These are phyloP conservation scores for Thecophora atra DNA, from an alignment of 2,888 invertebrate genomes.

Conservation along the genomic window DNA sequence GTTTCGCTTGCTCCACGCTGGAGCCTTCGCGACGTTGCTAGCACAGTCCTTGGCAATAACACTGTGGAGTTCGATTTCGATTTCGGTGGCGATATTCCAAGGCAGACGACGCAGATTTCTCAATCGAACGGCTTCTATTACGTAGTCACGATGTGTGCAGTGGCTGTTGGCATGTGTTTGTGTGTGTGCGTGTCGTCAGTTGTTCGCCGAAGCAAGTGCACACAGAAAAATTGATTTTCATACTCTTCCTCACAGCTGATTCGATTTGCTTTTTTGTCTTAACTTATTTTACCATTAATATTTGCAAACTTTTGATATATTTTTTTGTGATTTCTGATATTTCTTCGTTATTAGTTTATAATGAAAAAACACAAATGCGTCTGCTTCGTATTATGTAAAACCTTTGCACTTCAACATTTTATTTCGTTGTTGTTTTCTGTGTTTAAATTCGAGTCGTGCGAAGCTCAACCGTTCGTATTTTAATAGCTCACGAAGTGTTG, in stretches of 20 bases:
- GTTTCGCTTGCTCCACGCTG: slow-evolving; percentile 52
- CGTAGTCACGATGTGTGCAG: neutral
- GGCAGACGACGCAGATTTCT: neutral
- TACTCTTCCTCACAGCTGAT: neutral
- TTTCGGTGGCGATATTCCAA: neutral
- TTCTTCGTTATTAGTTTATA: neutral
- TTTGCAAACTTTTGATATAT: too few species aligned
- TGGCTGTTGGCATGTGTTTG: neutral
- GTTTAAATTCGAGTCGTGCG: slow-evolving; percentile 9
- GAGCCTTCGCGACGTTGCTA: slow-evolving; percentile 32
- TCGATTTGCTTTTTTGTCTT: too few species aligned
- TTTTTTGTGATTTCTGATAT: neutral
- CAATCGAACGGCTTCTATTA: neutral
- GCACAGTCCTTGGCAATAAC: slow-evolving; percentile 33
- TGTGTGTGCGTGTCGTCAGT: neutral
- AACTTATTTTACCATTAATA: too few species aligned
- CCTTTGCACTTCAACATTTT: neutral
- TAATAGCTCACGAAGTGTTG: neutral
- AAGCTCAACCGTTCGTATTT: slow-evolving; percentile 9
- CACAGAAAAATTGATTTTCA: slow-evolving; percentile 18
- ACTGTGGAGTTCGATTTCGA: too few species aligned
- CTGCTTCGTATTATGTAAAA: slow-evolving; percentile 5
- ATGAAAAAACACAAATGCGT: neutral
- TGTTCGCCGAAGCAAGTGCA: neutral
- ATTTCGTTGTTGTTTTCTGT: neutral